A percentile compares a stretch with the other conserved stretches of the same genome.
Evolutionary conservation across 2,888 invertebrate species (phyloP).

Genomic region (Drosophila mulleri): DNA sequence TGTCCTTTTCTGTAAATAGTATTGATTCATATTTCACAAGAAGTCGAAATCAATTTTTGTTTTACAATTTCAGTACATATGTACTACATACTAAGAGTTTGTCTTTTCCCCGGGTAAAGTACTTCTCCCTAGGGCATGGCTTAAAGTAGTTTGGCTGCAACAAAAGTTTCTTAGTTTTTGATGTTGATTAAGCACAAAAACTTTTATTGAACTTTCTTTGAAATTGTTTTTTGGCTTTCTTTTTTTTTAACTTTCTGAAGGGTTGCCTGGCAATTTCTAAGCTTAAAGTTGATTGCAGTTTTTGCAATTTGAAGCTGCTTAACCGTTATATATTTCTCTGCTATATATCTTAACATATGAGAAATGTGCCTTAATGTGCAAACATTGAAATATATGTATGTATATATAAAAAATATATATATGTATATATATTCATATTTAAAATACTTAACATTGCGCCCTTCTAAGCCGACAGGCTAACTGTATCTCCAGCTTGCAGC

Average conservation of each 20-base stretch:
- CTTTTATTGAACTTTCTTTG: constrained; percentile 39
- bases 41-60: neutral
- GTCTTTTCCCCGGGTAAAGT: constrained; percentile 1
- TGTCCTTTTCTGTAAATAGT: constrained; percentile 6
- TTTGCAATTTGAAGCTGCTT: constrained; percentile 3
- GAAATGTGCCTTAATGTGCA: neutral
- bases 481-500: neutral
- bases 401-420: no score
- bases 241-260: constrained; percentile 23
- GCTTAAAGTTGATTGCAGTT: constrained; percentile 23
- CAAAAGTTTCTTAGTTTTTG: constrained; percentile 40
- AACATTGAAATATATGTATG: neutral
- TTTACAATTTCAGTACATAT: neutral
- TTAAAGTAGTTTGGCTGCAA: neutral
- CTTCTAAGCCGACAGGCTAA: neutral
- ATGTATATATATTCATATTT: neutral
- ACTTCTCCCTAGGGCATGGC: neutral
- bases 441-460: neutral
- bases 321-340: neutral
- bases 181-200: constrained; percentile 45
- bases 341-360: neutral
- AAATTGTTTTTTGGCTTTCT: constrained; percentile 3
- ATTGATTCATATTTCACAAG: constrained; percentile 16
- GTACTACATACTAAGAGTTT: neutral
- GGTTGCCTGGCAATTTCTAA: constrained; percentile 11